Conservation (phyloP, 2,888 invertebrate genomes). For the Dorcus parallelipipedus region DNA sequence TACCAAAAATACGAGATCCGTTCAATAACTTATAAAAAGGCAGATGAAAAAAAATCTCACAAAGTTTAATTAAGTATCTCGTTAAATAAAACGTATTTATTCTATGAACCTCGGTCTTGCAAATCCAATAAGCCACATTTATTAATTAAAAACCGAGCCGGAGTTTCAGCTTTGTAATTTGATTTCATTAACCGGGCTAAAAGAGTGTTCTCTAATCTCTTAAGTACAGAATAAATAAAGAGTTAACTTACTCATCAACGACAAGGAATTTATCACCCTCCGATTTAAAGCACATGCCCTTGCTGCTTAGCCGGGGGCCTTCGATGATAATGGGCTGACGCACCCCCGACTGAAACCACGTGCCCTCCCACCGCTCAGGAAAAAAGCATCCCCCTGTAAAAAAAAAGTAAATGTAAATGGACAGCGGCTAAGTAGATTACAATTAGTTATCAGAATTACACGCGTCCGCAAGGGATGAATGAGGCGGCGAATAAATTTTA, state of each 20-base stretch:
- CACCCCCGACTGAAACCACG: constrained; percentile 89
- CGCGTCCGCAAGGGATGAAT: constrained; percentile 5
- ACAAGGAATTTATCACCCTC: constrained; percentile 87
- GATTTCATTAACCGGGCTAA: constrained; percentile 15
- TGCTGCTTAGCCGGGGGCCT: constrained; percentile 77
- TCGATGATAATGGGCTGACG: constrained; percentile 81
- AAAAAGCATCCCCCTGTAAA: constrained; percentile 71
- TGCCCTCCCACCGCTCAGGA: constrained; percentile 81
- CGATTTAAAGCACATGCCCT: constrained; percentile 77
- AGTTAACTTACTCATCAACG: constrained; percentile 78
- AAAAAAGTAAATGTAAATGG: constrained; percentile 13
- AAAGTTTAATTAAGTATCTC: background rate
- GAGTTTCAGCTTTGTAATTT: constrained; percentile 5
- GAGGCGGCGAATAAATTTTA: constrained; percentile 6
- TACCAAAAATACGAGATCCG: no score
- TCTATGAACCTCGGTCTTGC: no score
- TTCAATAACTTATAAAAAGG: no score
- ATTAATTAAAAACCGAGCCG: no score
- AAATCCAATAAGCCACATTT: no score
- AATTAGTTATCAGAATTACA: constrained; percentile 14
- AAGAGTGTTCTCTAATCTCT: constrained; percentile 13
- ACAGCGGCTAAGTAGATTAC: constrained; percentile 13
- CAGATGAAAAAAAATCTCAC: no score
- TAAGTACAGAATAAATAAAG: constrained; percentile 19
- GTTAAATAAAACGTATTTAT: background rate